Percentiles rank a stretch among this genome's conserved stretches.
Conservation (phyloP, 2,797 vertebrate species). For the Pangasius macronema region DNA sequence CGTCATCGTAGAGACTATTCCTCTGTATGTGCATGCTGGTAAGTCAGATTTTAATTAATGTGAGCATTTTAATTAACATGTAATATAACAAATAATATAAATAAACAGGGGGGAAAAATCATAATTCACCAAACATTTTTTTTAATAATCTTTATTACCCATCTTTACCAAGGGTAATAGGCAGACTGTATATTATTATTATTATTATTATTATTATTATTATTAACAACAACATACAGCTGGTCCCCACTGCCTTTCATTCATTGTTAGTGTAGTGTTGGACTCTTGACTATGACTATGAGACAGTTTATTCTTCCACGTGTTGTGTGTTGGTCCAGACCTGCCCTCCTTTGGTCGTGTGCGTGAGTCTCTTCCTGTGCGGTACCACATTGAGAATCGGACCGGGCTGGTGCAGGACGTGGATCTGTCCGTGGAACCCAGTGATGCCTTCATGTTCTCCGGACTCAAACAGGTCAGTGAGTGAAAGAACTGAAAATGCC, state of each 20-base stretch:
- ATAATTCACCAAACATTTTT: neutral
- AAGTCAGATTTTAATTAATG: slow-evolving; percentile 47
- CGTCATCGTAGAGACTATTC: slow-evolving; percentile 86
- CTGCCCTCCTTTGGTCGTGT: slow-evolving; percentile 92
- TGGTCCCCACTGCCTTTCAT: neutral
- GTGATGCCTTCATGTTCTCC: slow-evolving; percentile 99
- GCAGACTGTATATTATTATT: neutral
- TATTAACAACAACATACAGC: neutral
- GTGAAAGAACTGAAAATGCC: neutral
- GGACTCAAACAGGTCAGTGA: slow-evolving; percentile 91
- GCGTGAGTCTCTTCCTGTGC: slow-evolving; percentile 90
- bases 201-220: neutral
- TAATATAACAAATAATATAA: too few species aligned
- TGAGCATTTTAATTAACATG: neutral
- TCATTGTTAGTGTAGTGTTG: neutral
- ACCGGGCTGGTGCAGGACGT: slow-evolving; percentile 91
- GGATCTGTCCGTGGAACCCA: slow-evolving; percentile 93
- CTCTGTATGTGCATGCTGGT: slow-evolving; percentile 95
- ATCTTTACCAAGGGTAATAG: neutral
- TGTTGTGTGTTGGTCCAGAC: slow-evolving; percentile 71
- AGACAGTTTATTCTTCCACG: neutral
- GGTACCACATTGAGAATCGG: slow-evolving; percentile 90
- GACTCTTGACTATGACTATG: neutral
- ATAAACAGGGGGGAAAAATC: too few species aligned
- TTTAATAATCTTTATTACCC: neutral